phyloP scores from a whole-genome alignment of 2,113 vertebrate genomes.

The Hystrix cristata region DNA sequence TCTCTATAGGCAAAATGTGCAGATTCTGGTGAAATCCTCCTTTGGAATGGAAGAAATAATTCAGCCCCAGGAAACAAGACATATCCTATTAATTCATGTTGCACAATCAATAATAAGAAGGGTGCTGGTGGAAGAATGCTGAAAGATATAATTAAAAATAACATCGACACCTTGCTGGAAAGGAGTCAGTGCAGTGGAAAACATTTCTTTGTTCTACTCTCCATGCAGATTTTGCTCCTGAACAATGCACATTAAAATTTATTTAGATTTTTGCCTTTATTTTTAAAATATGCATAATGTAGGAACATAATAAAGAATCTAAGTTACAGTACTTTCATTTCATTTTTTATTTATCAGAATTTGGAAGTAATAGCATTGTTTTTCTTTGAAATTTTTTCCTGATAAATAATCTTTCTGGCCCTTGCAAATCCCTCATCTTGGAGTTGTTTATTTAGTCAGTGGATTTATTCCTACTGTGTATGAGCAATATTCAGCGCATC shows the following conservation, averaged over 20 bases:
- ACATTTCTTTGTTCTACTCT: constrained; percentile 58
- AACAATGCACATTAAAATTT: constrained; percentile 36
- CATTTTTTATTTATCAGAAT: constrained; percentile 18
- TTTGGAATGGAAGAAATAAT: constrained; percentile 30
- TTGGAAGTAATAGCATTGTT: not conserved
- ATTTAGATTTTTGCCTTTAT: constrained; percentile 51
- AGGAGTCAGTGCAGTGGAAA: constrained; percentile 38
- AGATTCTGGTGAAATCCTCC: constrained; percentile 34
- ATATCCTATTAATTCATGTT: constrained; percentile 31
- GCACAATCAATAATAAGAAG: not conserved
- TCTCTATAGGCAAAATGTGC: not conserved
- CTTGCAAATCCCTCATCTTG: not conserved
- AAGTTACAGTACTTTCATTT: not conserved
- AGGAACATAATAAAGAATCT: not conserved
- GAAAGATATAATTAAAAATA: constrained; percentile 59
- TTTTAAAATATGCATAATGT: not conserved
- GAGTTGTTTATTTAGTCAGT: not conserved
- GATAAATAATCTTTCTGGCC: not conserved
- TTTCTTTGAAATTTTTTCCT: not conserved
- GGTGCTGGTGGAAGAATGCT: not conserved
- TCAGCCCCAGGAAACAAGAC: not conserved
- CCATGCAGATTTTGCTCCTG: not conserved
- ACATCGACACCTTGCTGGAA: constrained; percentile 9
- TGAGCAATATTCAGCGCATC: not conserved
- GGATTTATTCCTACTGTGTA: not conserved